These are phyloP conservation scores for Ctena decussata DNA, from an alignment of 2,888 invertebrate genomes.

Conservation along the genomic window DNA sequence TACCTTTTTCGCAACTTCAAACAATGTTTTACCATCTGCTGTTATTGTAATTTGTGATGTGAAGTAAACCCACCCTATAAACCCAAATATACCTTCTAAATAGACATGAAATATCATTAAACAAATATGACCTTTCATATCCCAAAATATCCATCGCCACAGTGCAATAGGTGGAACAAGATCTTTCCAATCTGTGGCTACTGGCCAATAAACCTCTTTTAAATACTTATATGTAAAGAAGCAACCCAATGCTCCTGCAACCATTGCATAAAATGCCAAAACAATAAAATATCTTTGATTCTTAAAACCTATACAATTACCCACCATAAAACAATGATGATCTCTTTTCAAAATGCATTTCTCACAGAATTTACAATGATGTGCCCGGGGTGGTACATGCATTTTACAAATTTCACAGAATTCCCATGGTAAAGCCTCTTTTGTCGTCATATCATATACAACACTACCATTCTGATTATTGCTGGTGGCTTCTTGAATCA, in stretches of 20 bases:
- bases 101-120: conserved; percentile 69
- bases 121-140: conserved; percentile 44
- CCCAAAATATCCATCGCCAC: conserved; percentile 52
- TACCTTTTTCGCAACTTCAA: conserved; percentile 69
- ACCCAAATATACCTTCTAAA: conserved; percentile 64
- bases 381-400: conserved; percentile 76
- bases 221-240: conserved; percentile 69
- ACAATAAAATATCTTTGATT: conserved; percentile 82
- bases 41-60: conserved; percentile 60
- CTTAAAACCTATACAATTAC: conserved; percentile 78
- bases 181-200: conserved; percentile 58
- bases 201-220: conserved; percentile 56
- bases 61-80: conserved; percentile 68
- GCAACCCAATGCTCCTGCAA: conserved; percentile 64
- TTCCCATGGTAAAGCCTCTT: conserved; percentile 71
- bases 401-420: conserved; percentile 74
- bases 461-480: conserved; percentile 46
- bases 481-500: conserved; percentile 34
- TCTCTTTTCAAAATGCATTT: conserved; percentile 82
- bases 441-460: conserved; percentile 58
- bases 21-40: conserved; percentile 68
- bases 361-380: conserved; percentile 80
- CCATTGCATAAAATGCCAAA: conserved; percentile 70
- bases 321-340: conserved; percentile 83
- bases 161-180: conserved; percentile 68